Evolutionary conservation across 2,888 invertebrate species (phyloP), one percentile per base, ranked within the genome.

Genomic region (Xestia xanthographa): DNA sequence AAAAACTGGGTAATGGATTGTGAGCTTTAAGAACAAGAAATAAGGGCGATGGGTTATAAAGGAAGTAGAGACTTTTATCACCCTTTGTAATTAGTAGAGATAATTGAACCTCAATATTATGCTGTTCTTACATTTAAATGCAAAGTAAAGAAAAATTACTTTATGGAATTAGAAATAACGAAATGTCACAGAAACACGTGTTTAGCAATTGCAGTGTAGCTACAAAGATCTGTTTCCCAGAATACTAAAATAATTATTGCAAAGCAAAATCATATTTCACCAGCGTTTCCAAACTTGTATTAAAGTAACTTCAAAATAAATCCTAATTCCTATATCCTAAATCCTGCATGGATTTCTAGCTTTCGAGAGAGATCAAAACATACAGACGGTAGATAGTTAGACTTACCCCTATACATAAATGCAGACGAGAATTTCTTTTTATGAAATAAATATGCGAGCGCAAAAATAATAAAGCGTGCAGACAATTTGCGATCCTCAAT

Each of bases 401-500:
- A 26, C 4, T 29, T 5, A 58, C 8, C n/a, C 6, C 20, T 34
- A 29, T n/a, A 12, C 2, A 45, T n/a, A 17, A 11, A 68, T 45
- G 17, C n/a, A 43, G n/a, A 48, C 17, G 66, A 66, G 69, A 73
- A 67, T 43, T 9, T 69, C 0, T 45, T 58, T 50, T 53, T 5
- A 72, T 48, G 34, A 50, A 78, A 77, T 53, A 77, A 62, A 73
- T 26, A 79, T 53, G 14, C 20, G 58, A n/a, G 48, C 73, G 43
- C 5, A 63, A 43, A 78, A 41, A 83, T 71, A 77, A 60, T 60
- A 79, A 58, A 70, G 38, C 67, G 56, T 43, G 60, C 38, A 74
- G 58, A 83, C 63, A 79, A 75, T 75, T 82, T 65, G 58, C 41
- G 71, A 75, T 79, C n/a, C 12, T 62, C 60, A 29, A 82, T 82